Conservation (phyloP, 2,888 invertebrate genomes). For the Pseudococcus longispinus region DNA sequence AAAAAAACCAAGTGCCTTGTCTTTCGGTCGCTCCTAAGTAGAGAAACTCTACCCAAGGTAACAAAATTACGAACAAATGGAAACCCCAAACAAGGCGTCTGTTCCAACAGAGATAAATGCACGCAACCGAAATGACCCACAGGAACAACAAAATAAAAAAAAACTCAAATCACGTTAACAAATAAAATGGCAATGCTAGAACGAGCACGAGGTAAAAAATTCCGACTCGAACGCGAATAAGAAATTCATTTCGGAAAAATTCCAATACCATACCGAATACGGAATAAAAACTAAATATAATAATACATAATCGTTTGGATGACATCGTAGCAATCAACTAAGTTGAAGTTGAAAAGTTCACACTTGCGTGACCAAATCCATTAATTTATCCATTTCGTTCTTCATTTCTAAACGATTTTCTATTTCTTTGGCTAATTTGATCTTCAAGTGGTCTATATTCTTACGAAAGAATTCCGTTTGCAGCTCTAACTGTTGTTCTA, state of each 20-base stretch:
- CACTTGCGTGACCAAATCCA: constrained; percentile 76
- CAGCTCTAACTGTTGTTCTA: constrained; percentile 69
- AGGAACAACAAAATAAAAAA: background rate
- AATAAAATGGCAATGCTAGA: constrained; percentile 25
- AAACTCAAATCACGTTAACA: background rate
- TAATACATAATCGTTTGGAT: background rate
- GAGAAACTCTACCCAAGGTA: background rate
- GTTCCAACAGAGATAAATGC: background rate
- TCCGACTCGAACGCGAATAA: background rate
- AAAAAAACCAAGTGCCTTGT: background rate
- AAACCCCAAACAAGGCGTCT: background rate
- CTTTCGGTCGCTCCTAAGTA: background rate
- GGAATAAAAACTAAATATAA: background rate
- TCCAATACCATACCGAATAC: background rate
- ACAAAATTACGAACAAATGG: background rate
- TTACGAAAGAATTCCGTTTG: constrained; percentile 66
- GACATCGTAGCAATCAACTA: background rate
- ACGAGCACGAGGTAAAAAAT: constrained; percentile 6
- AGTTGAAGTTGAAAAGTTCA: constrained; percentile 62
- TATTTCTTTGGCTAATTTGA: constrained; percentile 70
- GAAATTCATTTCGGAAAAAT: background rate
- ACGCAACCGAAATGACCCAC: background rate
- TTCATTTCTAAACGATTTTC: constrained; percentile 72
- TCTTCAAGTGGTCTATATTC: constrained; percentile 70
- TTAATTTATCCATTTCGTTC: constrained; percentile 73